phyloP scores from a whole-genome alignment of 2,113 vertebrate species.

The Myotis davidii region DNA sequence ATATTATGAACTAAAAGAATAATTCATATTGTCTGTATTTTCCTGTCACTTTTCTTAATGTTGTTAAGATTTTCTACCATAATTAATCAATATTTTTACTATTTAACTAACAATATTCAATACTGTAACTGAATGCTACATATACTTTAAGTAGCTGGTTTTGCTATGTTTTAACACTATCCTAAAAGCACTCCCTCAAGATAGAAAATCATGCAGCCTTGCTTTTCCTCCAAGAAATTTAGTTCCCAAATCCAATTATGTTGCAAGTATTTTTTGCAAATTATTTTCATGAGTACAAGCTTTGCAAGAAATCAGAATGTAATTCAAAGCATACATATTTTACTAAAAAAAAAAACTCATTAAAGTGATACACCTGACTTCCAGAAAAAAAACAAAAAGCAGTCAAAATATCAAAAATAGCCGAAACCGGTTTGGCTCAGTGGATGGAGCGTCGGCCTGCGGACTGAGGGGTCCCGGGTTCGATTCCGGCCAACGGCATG shows the following conservation, averaged over 20 bases:
- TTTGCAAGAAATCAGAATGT: slow-evolving; percentile 73
- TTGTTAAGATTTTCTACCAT: too few species aligned
- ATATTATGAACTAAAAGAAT: slow-evolving; percentile 19
- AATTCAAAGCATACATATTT: slow-evolving; percentile 56
- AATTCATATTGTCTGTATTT: background rate
- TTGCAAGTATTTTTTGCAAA: slow-evolving; percentile 17
- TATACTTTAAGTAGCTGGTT: slow-evolving; percentile 29
- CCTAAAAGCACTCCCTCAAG: background rate
- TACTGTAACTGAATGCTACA: background rate
- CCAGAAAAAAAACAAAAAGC: slow-evolving; percentile 15
- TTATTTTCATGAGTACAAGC: slow-evolving; percentile 67
- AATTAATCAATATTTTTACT: slow-evolving; percentile 19
- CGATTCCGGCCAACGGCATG: too few species aligned
- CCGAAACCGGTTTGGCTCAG: too few species aligned
- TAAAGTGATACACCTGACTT: slow-evolving; percentile 50
- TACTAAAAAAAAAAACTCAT: slow-evolving; percentile 63
- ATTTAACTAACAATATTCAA: slow-evolving; percentile 38
- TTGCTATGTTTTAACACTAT: slow-evolving; percentile 35
- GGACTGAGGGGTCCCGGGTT: too few species aligned
- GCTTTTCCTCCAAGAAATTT: slow-evolving; percentile 43
- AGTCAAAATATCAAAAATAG: slow-evolving; percentile 12
- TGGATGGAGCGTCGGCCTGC: too few species aligned
- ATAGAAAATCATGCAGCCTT: slow-evolving; percentile 61
- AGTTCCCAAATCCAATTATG: slow-evolving; percentile 56
- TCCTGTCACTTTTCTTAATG: background rate